A percentile compares a stretch with the other conserved stretches of the same genome.
phyloP scores from a whole-genome alignment of 2,888 invertebrate species.

The Trachelus tabidus region DNA sequence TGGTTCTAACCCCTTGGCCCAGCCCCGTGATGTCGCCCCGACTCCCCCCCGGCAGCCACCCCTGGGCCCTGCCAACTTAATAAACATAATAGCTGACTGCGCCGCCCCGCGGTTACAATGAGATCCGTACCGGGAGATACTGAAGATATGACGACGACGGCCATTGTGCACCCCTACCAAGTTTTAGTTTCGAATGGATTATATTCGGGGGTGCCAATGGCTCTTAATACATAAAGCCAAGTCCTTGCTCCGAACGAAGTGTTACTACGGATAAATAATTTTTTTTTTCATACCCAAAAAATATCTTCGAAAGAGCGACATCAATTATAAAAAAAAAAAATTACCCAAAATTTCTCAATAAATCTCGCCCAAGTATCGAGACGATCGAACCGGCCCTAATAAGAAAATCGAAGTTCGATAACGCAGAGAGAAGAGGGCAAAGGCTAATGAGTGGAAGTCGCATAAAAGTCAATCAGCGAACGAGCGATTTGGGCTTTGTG shows the following conservation, averaged over 20 bases:
- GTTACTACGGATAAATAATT: too few relatives aligned
- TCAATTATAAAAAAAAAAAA: background rate
- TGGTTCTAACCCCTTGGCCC: slow-evolving; percentile 44
- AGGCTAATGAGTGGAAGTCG: slow-evolving; percentile 39
- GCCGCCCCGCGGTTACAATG: slow-evolving; percentile 59
- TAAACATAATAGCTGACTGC: slow-evolving; percentile 65
- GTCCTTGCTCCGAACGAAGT: background rate
- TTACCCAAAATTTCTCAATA: too few relatives aligned
- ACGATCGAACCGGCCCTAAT: background rate
- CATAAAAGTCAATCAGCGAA: slow-evolving; percentile 42
- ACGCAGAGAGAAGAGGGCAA: background rate
- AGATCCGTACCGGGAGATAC: slow-evolving; percentile 57
- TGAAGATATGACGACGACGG: slow-evolving; percentile 54
- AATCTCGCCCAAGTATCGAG: background rate
- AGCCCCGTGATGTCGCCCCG: slow-evolving; percentile 24
- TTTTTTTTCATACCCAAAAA: background rate
- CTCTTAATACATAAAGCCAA: background rate
- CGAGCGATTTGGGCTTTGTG: slow-evolving; percentile 34
- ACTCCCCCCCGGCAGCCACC: slow-evolving; percentile 15
- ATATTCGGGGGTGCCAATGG: slow-evolving; percentile 22
- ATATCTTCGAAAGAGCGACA: background rate
- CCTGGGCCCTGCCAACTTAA: slow-evolving; percentile 57
- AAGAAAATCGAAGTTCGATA: background rate
- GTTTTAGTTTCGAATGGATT: slow-evolving; percentile 48
- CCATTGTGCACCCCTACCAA: slow-evolving; percentile 47